Evolutionary conservation across 2,888 invertebrate species (phyloP), one percentile per base, ranked within the genome.

Genomic region (Dryobota labecula): DNA sequence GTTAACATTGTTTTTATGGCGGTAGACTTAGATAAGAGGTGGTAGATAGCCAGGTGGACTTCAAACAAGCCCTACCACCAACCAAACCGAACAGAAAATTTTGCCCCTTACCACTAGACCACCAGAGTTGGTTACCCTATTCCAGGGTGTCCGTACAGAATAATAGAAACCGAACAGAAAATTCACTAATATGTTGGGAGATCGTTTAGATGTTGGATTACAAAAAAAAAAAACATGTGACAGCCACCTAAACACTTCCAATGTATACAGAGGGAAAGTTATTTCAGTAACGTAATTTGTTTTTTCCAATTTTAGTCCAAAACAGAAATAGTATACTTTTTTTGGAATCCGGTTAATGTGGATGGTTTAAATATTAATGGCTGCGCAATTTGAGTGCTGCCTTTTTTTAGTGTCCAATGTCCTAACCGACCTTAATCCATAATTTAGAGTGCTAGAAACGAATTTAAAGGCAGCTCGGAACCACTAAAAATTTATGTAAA

Each of bases 341-440:
- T 33, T 43, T 43, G 62, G 45, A 33, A 27, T 64, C 11, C 43
- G 15, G 57, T 49, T 78, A 62, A 76, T 72, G 62, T 47, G 33
- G 13, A 62, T 63, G 30, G 45, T 63, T 66, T 78, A 62, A 76
- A 66, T 66, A 49, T 77, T 72, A 53, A 76, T 24, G 30, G 27
- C 30, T 24, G 20, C 33, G 57, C 57, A 47, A 27, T 49, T n/a
- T 27, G 64, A 27, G 24, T 38, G n/a, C 18, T 43, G 24, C 2
- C n/a, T 41, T n/a, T 54, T 30, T 45, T 41, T 43, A n/a, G 13
- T 38, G 7, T 36, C 41, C 9, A 33, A 15, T 41, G n/a, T 27
- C 41, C n/a, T 49, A 18, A 36, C 41, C 72, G 18, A 60, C 36
- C 24, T 15, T 51, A 51, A 72, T 71, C 7, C n/a, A 43, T 62